Evolutionary conservation across 2,113 vertebrate species (phyloP).

Genomic region (Polypterus bichir): DNA sequence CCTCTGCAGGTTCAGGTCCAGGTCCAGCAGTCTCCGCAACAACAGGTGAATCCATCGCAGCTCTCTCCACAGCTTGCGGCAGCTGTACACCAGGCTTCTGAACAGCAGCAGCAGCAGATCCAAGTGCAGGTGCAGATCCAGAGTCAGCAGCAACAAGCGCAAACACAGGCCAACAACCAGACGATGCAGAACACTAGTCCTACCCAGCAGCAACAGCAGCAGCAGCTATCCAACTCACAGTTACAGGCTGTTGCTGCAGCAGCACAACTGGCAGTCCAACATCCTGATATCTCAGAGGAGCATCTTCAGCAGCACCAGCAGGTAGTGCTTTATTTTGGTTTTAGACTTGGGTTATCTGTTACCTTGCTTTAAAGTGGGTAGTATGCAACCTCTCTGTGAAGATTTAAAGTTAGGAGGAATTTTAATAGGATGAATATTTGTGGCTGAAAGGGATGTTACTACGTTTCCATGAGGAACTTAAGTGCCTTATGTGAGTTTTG

Average conservation of each 20-base stretch:
- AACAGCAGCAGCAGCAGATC: conserved; percentile 72
- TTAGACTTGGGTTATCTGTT: too few species aligned
- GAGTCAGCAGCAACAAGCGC: conserved; percentile 58
- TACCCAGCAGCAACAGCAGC: conserved; percentile 39
- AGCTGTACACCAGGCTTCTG: conserved; percentile 71
- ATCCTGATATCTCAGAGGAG: conserved; percentile 82
- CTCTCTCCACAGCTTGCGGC: conserved; percentile 73
- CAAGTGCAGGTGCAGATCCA: conserved; percentile 97
- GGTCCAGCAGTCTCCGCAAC: conserved; percentile 65
- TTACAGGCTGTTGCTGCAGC: conserved; percentile 77
- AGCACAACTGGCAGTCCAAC: conserved; percentile 65
- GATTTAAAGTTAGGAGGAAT: too few species aligned
- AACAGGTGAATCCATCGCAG: conserved; percentile 63
- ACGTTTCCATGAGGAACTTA: too few species aligned
- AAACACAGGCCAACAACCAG: conserved; percentile 49
- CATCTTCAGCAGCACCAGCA: conserved; percentile 87
- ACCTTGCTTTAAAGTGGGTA: too few species aligned
- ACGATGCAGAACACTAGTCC: conserved; percentile 66
- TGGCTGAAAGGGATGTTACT: too few species aligned
- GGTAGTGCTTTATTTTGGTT: conserved; percentile 23
- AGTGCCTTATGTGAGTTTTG: too few species aligned
- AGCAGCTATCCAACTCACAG: conserved; percentile 32
- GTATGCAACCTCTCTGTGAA: too few species aligned
- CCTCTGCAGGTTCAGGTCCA: conserved; percentile 57
- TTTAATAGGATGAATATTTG: too few species aligned